Conservation (phyloP, 2,113 vertebrate genomes). For the Ceyx cyanopectus region DNA sequence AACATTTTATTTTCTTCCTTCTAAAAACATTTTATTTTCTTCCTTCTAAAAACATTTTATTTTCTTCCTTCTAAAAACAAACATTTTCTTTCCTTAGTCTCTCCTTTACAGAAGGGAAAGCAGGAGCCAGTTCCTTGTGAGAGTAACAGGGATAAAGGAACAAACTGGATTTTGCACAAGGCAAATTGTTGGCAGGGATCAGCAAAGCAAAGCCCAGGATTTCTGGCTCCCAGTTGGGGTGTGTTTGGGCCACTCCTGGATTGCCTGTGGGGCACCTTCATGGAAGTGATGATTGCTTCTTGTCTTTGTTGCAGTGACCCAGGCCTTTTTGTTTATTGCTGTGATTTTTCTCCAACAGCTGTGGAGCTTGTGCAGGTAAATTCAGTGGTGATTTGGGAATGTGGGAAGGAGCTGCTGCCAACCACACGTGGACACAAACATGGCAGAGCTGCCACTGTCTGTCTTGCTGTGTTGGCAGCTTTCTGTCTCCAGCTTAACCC, state of each 20-base stretch:
- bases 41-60: background rate
- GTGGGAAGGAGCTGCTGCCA: background rate
- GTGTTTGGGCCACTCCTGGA: background rate
- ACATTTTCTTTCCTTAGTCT: background rate
- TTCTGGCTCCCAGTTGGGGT: background rate
- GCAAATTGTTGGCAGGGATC: background rate
- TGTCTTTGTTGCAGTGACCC: slow-evolving; percentile 85
- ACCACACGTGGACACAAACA: background rate
- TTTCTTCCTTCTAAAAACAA: too few relatives aligned
- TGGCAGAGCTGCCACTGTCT: background rate
- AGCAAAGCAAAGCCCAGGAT: background rate
- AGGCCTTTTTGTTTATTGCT: slow-evolving; percentile 94
- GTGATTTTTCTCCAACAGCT: slow-evolving; percentile 93
- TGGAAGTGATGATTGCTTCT: background rate
- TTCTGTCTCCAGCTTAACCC: background rate
- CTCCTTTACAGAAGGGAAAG: background rate
- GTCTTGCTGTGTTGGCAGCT: background rate
- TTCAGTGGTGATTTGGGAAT: fast-evolving
- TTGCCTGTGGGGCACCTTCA: background rate
- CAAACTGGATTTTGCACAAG: background rate
- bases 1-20: too few relatives aligned
- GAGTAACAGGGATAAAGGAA: background rate
- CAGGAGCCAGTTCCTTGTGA: background rate
- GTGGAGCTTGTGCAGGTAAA: slow-evolving; percentile 93
- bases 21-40: too few relatives aligned